Conservation (phyloP, 2,113 vertebrate species). For the Rousettus leschenaultii region DNA sequence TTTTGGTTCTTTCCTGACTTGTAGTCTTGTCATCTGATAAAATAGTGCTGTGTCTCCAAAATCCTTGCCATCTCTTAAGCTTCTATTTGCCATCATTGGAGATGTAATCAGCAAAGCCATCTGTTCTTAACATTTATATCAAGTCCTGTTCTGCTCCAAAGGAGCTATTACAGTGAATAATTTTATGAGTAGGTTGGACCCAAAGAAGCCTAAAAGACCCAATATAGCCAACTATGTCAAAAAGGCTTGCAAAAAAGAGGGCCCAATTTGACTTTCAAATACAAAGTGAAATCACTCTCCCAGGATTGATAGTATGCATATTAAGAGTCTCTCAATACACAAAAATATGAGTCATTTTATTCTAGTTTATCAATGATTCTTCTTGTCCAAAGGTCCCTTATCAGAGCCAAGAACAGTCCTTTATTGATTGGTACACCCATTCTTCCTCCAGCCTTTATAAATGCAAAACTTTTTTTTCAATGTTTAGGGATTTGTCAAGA, state of each 20-base stretch:
- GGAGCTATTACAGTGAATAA: constrained; percentile 56
- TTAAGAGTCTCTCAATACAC: constrained; percentile 41
- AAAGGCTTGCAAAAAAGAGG: constrained; percentile 10
- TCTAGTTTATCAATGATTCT: constrained; percentile 47
- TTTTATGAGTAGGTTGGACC: constrained; percentile 37
- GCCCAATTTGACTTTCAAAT: constrained; percentile 63
- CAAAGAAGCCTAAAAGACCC: constrained; percentile 48
- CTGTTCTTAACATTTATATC: constrained; percentile 40
- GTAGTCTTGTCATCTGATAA: neutral
- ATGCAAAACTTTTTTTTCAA: neutral
- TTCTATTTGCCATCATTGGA: constrained; percentile 22
- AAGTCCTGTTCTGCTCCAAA: constrained; percentile 60
- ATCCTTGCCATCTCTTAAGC: neutral
- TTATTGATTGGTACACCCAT: neutral
- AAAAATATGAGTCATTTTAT: constrained; percentile 55
- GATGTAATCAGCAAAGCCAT: neutral
- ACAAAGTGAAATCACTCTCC: constrained; percentile 31
- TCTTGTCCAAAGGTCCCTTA: constrained; percentile 24
- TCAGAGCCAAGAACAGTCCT: neutral
- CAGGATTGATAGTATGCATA: neutral
- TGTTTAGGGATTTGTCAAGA: neutral
- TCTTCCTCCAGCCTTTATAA: neutral
- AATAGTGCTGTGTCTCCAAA: neutral
- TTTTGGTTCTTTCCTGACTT: neutral
- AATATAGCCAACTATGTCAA: constrained; percentile 56